Percentiles rank a stretch among this genome's conserved stretches.
Evolutionary conservation across 2,797 vertebrate species (phyloP).

Genomic region (Betta splendens): DNA sequence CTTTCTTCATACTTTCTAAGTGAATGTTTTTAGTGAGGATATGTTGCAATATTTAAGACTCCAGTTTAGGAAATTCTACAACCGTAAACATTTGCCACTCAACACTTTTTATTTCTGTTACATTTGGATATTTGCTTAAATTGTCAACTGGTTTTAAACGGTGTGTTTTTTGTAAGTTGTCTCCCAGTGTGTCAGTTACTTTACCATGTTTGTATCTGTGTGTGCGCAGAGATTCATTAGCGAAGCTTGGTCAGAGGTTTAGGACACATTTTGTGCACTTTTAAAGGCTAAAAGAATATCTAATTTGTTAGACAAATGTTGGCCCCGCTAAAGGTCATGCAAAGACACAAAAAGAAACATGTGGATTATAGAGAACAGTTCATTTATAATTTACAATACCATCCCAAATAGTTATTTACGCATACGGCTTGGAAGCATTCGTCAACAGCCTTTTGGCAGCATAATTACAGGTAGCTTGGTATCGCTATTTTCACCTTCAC

Average conservation of each 20-base stretch:
- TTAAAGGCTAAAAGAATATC: conserved; percentile 25
- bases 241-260: conserved; percentile 20
- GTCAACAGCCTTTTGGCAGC: conserved; percentile 17
- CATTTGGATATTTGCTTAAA: conserved; percentile 28
- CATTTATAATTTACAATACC: conserved; percentile 21
- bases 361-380: no score
- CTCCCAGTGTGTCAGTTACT: conserved; percentile 17
- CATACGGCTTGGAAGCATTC: not conserved
- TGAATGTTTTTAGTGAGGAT: not conserved
- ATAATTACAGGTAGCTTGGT: conserved; percentile 22
- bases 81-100: conserved; percentile 35
- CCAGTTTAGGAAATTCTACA: conserved; percentile 2
- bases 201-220: conserved; percentile 13
- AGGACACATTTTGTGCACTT: conserved; percentile 25
- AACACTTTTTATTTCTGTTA: conserved; percentile 15
- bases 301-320: conserved; percentile 20
- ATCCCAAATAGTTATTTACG: not conserved
- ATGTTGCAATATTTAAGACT: not conserved
- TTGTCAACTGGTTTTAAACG: conserved; percentile 46
- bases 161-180: conserved; percentile 39
- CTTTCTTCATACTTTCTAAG: conserved; percentile 14
- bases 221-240: conserved; percentile 68
- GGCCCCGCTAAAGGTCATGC: conserved; percentile 23
- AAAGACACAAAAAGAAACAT: conserved; percentile 39
- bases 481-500: conserved; percentile 41